These are phyloP conservation scores for Tragelaphus scriptus DNA, from an alignment of 2,113 vertebrate genomes.

Conservation along the genomic window DNA sequence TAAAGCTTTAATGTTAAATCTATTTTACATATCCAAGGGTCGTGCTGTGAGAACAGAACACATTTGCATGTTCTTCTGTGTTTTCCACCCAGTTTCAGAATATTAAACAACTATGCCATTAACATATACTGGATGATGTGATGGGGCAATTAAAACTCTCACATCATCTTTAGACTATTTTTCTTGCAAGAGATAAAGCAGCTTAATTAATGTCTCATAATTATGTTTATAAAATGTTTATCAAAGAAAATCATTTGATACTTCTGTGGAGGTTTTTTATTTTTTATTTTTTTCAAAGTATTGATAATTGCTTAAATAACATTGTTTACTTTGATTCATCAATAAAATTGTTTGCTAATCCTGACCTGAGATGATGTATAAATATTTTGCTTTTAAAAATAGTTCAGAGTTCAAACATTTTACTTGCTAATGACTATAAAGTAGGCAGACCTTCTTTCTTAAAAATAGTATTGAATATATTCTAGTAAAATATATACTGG, in stretches of 20 bases:
- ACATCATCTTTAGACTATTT: not conserved
- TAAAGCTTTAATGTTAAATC: slow-evolving; percentile 48
- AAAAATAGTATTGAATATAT: not conserved
- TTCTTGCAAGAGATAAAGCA: not conserved
- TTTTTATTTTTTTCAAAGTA: not conserved
- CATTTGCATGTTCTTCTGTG: slow-evolving; percentile 4
- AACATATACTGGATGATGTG: not conserved
- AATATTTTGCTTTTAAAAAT: not conserved
- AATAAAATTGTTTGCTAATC: not conserved
- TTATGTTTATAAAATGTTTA: not conserved
- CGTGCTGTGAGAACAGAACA: not conserved
- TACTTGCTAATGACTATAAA: not conserved
- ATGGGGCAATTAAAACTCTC: not conserved
- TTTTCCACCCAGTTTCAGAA: not conserved
- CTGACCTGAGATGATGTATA: not conserved
- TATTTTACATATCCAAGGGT: slow-evolving; percentile 13
- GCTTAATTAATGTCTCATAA: not conserved
- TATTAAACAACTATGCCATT: not conserved
- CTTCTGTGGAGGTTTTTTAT: not conserved
- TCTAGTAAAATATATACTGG: not conserved
- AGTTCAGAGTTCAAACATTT: not conserved
- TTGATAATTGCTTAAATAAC: not conserved
- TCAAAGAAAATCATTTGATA: not conserved
- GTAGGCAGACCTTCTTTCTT: not conserved
- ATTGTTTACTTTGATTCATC: not conserved